These are phyloP conservation scores for Lasioglossum calceatum DNA, from an alignment of 2,888 invertebrate species.

Conservation along the genomic window DNA sequence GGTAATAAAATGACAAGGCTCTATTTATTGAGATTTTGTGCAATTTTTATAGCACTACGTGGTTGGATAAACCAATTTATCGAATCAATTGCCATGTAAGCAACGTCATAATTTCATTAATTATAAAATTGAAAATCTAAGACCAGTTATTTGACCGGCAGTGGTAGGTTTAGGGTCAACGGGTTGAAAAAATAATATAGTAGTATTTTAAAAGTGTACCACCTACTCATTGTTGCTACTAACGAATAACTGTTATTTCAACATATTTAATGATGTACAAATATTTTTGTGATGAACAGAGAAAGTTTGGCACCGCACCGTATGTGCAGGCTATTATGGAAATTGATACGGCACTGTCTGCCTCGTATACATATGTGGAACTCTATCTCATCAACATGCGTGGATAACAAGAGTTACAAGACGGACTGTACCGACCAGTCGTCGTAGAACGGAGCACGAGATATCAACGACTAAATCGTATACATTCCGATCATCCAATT, in stretches of 20 bases:
- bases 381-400: constrained; percentile 39
- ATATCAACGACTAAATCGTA: constrained; percentile 17
- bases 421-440: constrained; percentile 26
- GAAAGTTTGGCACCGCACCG: neutral
- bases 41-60: no score
- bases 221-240: no score
- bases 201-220: no score
- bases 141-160: no score
- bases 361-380: constrained; percentile 10
- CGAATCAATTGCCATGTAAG: no score
- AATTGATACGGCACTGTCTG: constrained; percentile 61
- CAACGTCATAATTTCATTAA: no score
- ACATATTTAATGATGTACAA: neutral
- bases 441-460: constrained; percentile 29
- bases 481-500: neutral
- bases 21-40: no score
- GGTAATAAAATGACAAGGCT: no score
- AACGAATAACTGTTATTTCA: neutral
- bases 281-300: neutral
- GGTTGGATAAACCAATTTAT: no score
- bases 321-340: neutral
- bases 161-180: no score
- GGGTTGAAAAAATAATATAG: no score
- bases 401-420: constrained; percentile 31
- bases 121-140: no score